Conservation (phyloP, 1,140 invertebrate species). For the Delia radicum region DNA sequence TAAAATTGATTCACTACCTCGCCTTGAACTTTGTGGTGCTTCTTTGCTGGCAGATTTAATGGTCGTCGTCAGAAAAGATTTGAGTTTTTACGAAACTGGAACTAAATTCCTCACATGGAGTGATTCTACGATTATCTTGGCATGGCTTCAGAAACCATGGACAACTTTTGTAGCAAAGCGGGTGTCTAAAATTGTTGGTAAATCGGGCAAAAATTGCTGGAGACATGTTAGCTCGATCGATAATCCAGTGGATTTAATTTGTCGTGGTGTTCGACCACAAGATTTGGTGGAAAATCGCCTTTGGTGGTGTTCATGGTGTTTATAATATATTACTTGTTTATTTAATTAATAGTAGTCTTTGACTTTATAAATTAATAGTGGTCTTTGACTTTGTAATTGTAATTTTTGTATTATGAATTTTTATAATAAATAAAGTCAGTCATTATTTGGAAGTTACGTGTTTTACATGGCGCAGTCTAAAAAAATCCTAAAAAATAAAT, state of each 20-base stretch:
- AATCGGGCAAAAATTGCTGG: neutral
- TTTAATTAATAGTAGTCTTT: no score
- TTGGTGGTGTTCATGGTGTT: no score
- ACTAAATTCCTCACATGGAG: neutral
- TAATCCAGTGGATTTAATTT: neutral
- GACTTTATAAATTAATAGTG: no score
- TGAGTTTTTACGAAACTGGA: neutral
- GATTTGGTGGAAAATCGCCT: neutral
- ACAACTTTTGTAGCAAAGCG: conserved; percentile 15
- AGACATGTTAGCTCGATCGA: neutral
- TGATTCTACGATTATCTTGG: neutral
- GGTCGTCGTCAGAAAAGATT: neutral
- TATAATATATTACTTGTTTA: no score
- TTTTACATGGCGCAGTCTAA: no score
- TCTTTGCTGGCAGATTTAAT: neutral
- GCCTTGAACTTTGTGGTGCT: neutral
- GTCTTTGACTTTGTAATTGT: no score
- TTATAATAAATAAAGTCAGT: no score
- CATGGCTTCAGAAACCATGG: conserved; percentile 6
- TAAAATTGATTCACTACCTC: neutral
- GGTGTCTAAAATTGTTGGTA: neutral
- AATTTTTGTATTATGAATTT: no score
- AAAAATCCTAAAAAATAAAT: no score
- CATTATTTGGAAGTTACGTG: no score
- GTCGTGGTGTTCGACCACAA: neutral